Evolutionary conservation across 2,113 vertebrate genomes (phyloP).

Genomic region (Tachysurus fulvidraco): DNA sequence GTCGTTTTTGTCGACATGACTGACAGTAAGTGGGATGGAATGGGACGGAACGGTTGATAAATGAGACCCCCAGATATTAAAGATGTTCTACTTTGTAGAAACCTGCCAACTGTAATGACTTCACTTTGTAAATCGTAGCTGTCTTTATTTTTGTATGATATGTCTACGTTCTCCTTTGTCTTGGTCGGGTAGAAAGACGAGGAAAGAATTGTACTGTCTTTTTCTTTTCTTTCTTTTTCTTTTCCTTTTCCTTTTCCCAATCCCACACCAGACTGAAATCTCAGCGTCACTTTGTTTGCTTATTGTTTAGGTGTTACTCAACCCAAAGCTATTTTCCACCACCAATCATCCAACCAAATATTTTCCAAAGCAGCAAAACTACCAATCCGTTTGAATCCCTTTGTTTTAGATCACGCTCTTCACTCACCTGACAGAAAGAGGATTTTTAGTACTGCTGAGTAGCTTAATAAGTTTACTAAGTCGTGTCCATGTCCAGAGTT

Average conservation of each 20-base stretch:
- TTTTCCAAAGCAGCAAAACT: conserved; percentile 8
- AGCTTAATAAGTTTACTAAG: background rate
- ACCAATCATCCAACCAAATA: background rate
- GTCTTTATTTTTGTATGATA: background rate
- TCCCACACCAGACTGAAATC: background rate
- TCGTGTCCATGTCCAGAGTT: too few species aligned
- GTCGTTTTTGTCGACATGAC: background rate
- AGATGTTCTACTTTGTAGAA: background rate
- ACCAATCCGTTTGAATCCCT: background rate
- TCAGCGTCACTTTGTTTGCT: background rate
- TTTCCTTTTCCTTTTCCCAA: background rate
- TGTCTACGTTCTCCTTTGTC: background rate
- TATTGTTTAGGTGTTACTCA: conserved; percentile 6
- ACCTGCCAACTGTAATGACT: background rate
- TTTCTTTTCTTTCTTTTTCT: background rate
- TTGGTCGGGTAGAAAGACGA: background rate
- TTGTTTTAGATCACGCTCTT: background rate
- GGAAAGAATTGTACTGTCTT: background rate
- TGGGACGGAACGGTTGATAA: background rate
- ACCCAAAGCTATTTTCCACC: background rate
- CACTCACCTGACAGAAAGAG: background rate
- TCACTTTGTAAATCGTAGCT: background rate
- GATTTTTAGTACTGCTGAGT: background rate
- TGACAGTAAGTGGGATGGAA: conserved; percentile 17
- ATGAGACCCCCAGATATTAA: background rate